Percentiles rank a stretch among this genome's conserved stretches.
phyloP scores from a whole-genome alignment of 2,888 invertebrate species.

The Caenorhabditis sulstoni region DNA sequence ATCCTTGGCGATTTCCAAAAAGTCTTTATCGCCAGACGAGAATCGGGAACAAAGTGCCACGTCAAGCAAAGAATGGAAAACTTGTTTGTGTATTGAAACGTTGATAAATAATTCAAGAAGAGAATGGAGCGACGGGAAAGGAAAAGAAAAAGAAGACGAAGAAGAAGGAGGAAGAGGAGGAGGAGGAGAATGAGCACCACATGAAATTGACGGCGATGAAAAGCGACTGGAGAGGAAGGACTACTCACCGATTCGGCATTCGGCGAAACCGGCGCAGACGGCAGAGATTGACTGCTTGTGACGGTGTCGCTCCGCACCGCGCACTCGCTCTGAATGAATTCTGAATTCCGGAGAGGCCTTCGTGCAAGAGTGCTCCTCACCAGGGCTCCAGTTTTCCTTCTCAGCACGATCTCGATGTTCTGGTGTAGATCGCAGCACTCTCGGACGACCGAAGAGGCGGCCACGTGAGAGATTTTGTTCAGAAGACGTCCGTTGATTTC shows the following conservation, averaged over 20 bases:
- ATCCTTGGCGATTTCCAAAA: slow-evolving; percentile 33
- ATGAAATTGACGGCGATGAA: slow-evolving; percentile 44
- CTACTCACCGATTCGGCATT: slow-evolving; percentile 37
- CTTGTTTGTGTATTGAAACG: slow-evolving; percentile 55
- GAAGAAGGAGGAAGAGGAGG: background rate
- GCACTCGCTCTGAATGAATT: slow-evolving; percentile 61
- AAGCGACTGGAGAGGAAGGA: slow-evolving; percentile 18
- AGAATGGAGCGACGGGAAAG: slow-evolving; percentile 25
- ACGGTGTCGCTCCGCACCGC: slow-evolving; percentile 61
- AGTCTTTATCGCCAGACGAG: slow-evolving; percentile 15
- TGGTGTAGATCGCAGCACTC: slow-evolving; percentile 72
- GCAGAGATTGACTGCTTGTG: slow-evolving; percentile 42
- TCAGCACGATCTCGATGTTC: slow-evolving; percentile 70
- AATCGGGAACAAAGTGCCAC: slow-evolving; percentile 13
- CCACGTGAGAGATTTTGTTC: slow-evolving; percentile 94
- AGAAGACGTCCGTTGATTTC: slow-evolving; percentile 96
- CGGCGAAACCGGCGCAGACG: slow-evolving; percentile 37
- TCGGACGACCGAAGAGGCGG: slow-evolving; percentile 96
- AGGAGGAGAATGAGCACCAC: slow-evolving; percentile 13
- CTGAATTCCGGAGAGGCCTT: no score
- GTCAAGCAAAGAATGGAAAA: slow-evolving; percentile 18
- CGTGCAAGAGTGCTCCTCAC: slow-evolving; percentile 57
- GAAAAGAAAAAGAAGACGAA: background rate
- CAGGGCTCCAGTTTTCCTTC: slow-evolving; percentile 63
- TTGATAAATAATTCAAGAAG: slow-evolving; percentile 53